Evolutionary conservation across 2,113 vertebrate genomes (phyloP).

Genomic region (Ariopsis seemanni): DNA sequence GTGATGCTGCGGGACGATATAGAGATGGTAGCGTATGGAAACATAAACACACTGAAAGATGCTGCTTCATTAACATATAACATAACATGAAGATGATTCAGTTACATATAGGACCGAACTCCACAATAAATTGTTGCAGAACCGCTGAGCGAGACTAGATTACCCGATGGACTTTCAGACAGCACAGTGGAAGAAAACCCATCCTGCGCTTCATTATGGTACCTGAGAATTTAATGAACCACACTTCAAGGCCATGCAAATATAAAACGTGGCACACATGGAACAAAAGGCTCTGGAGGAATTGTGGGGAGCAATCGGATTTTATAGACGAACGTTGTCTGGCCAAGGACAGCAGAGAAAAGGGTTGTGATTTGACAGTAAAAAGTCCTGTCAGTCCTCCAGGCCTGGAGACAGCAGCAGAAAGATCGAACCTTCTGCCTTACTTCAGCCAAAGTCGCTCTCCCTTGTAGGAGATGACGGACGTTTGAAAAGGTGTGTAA

Average conservation of each 20-base stretch:
- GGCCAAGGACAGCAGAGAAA: slow-evolving; percentile 64
- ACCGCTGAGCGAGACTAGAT: not conserved
- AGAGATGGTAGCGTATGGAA: not conserved
- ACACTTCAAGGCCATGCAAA: slow-evolving; percentile 70
- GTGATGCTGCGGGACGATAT: not conserved
- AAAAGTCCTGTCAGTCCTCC: slow-evolving; percentile 67
- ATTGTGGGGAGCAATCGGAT: slow-evolving; percentile 54
- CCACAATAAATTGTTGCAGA: not conserved
- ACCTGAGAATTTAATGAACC: not conserved
- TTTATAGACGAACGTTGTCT: slow-evolving; percentile 59
- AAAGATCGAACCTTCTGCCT: not conserved
- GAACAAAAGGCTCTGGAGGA: slow-evolving; percentile 62
- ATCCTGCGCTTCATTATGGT: not conserved
- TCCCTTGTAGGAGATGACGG: slow-evolving; percentile 69
- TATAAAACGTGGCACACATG: slow-evolving; percentile 63
- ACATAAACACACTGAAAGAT: slow-evolving; percentile 4
- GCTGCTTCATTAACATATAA: not conserved
- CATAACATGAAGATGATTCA: not conserved
- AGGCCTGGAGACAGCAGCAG: slow-evolving; percentile 60
- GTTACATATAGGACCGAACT: not conserved
- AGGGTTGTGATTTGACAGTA: slow-evolving; percentile 76
- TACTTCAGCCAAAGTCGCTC: slow-evolving; percentile 74
- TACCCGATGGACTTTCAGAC: not conserved
- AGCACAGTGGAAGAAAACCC: not conserved
- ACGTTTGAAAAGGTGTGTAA: slow-evolving; percentile 68